phyloP scores from a whole-genome alignment of 37 sponge, comb jelly and placozoan species.

The Chondrilla cf. caribensis region DNA sequence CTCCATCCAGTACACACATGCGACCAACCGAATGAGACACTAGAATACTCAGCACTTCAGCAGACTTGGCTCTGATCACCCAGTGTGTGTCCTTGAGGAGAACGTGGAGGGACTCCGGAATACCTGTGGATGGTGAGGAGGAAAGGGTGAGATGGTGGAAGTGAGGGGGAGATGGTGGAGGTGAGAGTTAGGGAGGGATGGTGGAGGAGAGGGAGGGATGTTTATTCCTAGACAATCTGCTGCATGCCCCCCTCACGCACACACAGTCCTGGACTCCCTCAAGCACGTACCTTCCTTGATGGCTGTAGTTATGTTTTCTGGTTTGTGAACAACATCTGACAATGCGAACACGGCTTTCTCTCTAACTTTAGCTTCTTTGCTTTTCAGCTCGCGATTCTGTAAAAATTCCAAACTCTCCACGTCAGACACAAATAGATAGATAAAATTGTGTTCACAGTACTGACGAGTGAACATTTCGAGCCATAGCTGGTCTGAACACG shows the following conservation, averaged over 20 bases:
- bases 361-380: conserved; percentile 37
- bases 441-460: too few species aligned
- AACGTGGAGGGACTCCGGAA: conserved; percentile 26
- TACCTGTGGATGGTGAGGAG: background rate
- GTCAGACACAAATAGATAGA: too few species aligned
- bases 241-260: background rate
- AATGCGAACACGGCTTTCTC: conserved; percentile 65
- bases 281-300: conserved; percentile 69
- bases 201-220: too few species aligned
- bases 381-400: conserved; percentile 69
- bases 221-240: too few species aligned
- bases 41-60: conserved; percentile 40
- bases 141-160: background rate
- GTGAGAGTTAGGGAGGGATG: too few species aligned
- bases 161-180: background rate
- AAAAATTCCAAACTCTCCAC: background rate
- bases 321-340: conserved; percentile 75
- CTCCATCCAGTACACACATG: conserved; percentile 21
- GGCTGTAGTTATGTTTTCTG: conserved; percentile 74
- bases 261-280: background rate
- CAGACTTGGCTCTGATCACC: conserved; percentile 33
- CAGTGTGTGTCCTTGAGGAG: conserved; percentile 25
- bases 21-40: conserved; percentile 41
- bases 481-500: too few species aligned
- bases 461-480: too few species aligned